Evolutionary conservation across 2,888 invertebrate genomes (phyloP), one percentile per base, ranked within the genome.

Genomic region (Parapristionchus giblindavisi): DNA sequence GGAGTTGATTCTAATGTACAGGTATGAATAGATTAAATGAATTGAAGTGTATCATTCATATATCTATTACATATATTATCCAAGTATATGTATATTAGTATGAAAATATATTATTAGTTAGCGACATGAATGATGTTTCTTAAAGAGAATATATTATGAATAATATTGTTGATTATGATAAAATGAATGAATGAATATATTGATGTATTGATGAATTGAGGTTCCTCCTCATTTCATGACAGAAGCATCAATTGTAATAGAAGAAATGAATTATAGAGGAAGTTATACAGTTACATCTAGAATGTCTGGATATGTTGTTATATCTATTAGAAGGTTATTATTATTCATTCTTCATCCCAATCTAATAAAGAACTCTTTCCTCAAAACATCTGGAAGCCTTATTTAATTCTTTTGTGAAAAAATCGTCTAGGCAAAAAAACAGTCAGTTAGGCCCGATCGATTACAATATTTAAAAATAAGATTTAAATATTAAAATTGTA

Each of bases 241-340:
- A 4, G 89, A 88, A 32, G 90, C 90, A 2, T 88, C 88, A 74
- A 87, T 90, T 77, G 87, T 89, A 3, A 89, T 90, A 56, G 88
- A 88, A 61, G 90, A 90, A 80, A 88, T 89, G 83, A 89, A 89
- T 77, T 90, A 89, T 78, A 82, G 79, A n/a, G 89, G 89, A 32
- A 84, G 80, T 29, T 90, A 90, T 81, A 82, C 83, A 51, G 81
- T 90, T 73, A 78, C 78, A n/a, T 89, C 89, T 14, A 74, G 78
- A 32, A 77, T 88, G 38, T 77, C 78, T 48, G 87, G 87, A 56
- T 70, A 78, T 21, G 84, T 87, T 48, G 83, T 84, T 52, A 78
- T 87, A 36, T 79, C 81, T 5, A 85, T 87, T 66, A 75, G 84
- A 63, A 82, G 87, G 85, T 85, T 38, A 78, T 48, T 70, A 54